Evolutionary conservation across 2,113 vertebrate species (phyloP), one percentile per base, ranked within the genome.

Genomic region (Cololabis saira): DNA sequence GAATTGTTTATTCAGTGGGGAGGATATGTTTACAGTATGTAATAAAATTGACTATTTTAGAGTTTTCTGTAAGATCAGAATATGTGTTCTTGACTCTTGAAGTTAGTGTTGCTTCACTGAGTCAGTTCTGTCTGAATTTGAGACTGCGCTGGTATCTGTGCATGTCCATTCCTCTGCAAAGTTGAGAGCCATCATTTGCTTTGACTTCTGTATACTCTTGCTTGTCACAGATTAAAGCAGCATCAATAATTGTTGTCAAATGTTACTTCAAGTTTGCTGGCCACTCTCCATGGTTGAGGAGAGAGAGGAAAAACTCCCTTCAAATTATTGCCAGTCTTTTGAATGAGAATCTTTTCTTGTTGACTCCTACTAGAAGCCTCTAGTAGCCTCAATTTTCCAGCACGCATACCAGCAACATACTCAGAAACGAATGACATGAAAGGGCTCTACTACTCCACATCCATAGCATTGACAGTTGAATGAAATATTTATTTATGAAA

Each of bases 401-500:
- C 58, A 74, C 67, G 83, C 71, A 74, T 44, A 81, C 60, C 57
- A 69, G 37, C 60, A 7, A 74, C 61, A 61, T 68, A 60, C 79
- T 72, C 67, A 73, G 78, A 82, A 82, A 70, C 71, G 61, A 78
- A 50, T 73, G 74, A 92, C 88, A 91, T 92, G 86, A 92, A 93
- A 92, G 89, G 78, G 54, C 64, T 85, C 72, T 74, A 81, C 76
- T 77, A 62, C 68, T 74, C 70, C 76, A 78, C 76, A 81, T 77
- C 80, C 76, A 78, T 78, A 76, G 71, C 86, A 87, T 88, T 90
- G 91, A 92, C 91, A 86, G 90, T 87, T 91, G 78, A 90, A 93
- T 92, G 74, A 92, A 93, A 92, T 93, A 92, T 92, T 92, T 92
- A 93, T 92, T 92, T 90, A 87, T 82, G 79, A 82, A 92, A 91